Evolutionary conservation across 2,113 vertebrate genomes (phyloP), one percentile per base, ranked within the genome.

Genomic region (Syrmaticus mikado): DNA sequence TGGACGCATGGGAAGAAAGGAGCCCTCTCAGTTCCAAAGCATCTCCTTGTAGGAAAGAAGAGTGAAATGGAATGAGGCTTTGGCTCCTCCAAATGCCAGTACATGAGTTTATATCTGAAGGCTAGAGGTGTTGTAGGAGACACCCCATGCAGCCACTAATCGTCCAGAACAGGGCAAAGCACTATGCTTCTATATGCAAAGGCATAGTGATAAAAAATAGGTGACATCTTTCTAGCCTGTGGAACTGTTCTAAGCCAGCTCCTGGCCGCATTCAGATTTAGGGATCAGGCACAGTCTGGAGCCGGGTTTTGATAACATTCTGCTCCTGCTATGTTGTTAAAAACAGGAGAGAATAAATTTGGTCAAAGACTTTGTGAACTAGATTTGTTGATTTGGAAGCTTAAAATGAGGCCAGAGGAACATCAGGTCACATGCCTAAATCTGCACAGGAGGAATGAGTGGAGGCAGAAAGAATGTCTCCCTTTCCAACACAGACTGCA

Each of bases 121-220:
- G 48, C 7, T 15, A 30, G 48, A 55, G 21, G 13, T 40, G 48
- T n/a, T 74, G 41, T 5, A 1, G 38, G 46, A 67, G 30, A 32
- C n/a, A 19, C 27, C 34, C 22, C 12, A 8, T 16, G 13, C 40
- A 80, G 64, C 22, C 46, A 20, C 48, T 74, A 1, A 3, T n/a
- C 43, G 36, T 8, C 13, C 0, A 0, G 4, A 82, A 52, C 24
- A 82, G 41, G n/a, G 73, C 0, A 3, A 32, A 76, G 17, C 8
- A 28, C 10, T 83, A 73, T 38, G 14, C n/a, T 85, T 75, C 58
- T 34, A 38, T 24, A 12, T 7, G 18, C 20, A 79, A 79, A 87
- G 20, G 13, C 43, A 70, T 3, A 36, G 20, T 38, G 71, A 32
- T 57, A 73, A 64, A 83, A 16, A 13, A 74, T 0, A 15, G n/a